Conservation (phyloP, 1,140 invertebrate genomes). For the Chironomus striatipennis region DNA sequence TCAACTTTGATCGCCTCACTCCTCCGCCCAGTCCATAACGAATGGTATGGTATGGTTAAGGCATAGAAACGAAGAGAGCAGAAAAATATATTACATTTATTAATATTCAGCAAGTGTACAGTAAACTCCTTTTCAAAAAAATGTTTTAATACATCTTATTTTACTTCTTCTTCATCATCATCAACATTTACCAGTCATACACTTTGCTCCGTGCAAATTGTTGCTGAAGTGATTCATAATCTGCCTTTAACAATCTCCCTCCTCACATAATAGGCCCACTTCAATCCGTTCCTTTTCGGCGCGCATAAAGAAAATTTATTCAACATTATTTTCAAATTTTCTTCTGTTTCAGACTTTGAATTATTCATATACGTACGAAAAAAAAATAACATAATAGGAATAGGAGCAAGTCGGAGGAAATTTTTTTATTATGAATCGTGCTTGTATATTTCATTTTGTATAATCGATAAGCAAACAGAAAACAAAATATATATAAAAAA, state of each 20-base stretch:
- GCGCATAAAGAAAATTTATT: not conserved
- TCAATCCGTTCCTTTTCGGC: conserved; percentile 6
- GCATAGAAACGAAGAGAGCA: not conserved
- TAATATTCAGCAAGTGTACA: conserved; percentile 13
- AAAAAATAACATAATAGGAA: not conserved
- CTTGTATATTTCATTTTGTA: not conserved
- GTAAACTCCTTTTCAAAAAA: conserved; percentile 4
- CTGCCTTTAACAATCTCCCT: not conserved
- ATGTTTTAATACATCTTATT: conserved; percentile 1
- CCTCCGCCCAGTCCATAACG: not conserved
- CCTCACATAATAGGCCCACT: conserved; percentile 6
- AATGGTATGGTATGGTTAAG: too few species aligned
- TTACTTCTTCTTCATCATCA: not conserved
- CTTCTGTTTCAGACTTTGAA: not conserved
- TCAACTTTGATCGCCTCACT: not conserved
- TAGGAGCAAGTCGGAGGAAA: not conserved
- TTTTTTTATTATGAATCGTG: not conserved
- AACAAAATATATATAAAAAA: too few species aligned
- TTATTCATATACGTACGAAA: not conserved
- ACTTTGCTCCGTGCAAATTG: not conserved
- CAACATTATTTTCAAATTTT: conserved; percentile 10
- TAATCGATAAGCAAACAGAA: not conserved
- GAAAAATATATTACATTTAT: not conserved
- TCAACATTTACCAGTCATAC: too few species aligned
- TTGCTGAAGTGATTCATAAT: conserved; percentile 9